Percentiles rank a stretch among this genome's conserved stretches.
These are phyloP conservation scores for Petrocephalus zakoni DNA, from an alignment of 2,113 vertebrate species.

Conservation along the genomic window DNA sequence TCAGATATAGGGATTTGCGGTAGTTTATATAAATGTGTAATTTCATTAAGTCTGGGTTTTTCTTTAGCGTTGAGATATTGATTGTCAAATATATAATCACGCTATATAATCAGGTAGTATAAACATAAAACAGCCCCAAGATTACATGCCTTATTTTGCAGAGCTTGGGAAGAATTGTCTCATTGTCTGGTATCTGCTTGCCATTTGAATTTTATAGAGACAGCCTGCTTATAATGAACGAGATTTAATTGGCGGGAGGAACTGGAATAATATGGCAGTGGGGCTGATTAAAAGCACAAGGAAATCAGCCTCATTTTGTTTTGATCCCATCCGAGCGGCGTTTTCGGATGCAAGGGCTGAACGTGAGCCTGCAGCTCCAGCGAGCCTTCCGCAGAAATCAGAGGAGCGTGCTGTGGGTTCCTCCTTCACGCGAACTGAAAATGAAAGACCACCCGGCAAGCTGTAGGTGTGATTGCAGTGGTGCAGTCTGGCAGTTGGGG, in stretches of 20 bases:
- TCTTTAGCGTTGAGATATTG: neutral
- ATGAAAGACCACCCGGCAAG: neutral
- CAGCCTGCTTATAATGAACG: neutral
- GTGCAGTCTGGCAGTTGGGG: neutral
- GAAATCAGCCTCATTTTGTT: neutral
- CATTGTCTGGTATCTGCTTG: neutral
- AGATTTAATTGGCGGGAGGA: neutral
- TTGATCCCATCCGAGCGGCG: neutral
- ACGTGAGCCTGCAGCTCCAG: neutral
- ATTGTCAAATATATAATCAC: neutral
- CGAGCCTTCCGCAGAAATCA: neutral
- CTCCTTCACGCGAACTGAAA: neutral
- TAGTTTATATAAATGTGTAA: neutral
- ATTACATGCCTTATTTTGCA: neutral
- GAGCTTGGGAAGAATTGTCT: neutral
- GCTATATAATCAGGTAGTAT: neutral
- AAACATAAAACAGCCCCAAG: neutral
- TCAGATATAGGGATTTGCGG: neutral
- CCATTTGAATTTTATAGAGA: slow-evolving; percentile 15
- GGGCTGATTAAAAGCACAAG: slow-evolving; percentile 13
- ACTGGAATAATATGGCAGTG: neutral
- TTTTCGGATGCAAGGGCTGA: neutral
- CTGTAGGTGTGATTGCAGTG: neutral
- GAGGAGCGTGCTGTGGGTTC: neutral
- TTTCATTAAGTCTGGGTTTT: neutral